Evolutionary conservation across 2,113 vertebrate genomes (phyloP).

Genomic region (Capreolus pygargus): DNA sequence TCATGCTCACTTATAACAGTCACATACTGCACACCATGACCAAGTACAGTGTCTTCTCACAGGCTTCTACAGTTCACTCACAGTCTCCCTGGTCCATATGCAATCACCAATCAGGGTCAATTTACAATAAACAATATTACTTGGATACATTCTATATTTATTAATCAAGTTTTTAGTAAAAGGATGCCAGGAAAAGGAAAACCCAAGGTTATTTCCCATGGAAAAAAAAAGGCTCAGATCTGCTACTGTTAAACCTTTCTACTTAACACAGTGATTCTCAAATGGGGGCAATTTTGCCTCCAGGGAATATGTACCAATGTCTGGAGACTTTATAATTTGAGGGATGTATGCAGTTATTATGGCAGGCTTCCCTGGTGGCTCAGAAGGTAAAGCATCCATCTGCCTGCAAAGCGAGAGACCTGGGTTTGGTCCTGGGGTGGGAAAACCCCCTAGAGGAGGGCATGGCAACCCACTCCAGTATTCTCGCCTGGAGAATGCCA

Average conservation of each 20-base stretch:
- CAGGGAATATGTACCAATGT: neutral
- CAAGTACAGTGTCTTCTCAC: neutral
- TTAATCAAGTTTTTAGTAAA: neutral
- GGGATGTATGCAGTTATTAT: neutral
- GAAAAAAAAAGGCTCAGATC: neutral
- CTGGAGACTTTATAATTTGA: neutral
- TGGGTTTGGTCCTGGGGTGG: neutral
- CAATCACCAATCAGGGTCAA: neutral
- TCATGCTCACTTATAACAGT: neutral
- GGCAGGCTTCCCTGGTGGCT: neutral
- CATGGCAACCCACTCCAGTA: neutral
- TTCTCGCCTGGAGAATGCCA: neutral
- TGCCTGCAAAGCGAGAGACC: neutral
- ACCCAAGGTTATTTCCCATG: neutral
- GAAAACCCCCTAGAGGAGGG: neutral
- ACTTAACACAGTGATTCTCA: neutral
- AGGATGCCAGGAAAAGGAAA: neutral
- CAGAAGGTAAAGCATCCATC: neutral
- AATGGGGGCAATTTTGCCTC: neutral
- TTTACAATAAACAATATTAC: neutral
- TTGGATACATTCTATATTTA: neutral
- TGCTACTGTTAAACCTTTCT: constrained; percentile 19
- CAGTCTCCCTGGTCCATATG: neutral
- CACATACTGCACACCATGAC: neutral
- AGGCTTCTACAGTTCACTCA: neutral